Base-by-base conservation (phyloP, 2,888 invertebrate species). In the Amorpha juglandis region DNA sequence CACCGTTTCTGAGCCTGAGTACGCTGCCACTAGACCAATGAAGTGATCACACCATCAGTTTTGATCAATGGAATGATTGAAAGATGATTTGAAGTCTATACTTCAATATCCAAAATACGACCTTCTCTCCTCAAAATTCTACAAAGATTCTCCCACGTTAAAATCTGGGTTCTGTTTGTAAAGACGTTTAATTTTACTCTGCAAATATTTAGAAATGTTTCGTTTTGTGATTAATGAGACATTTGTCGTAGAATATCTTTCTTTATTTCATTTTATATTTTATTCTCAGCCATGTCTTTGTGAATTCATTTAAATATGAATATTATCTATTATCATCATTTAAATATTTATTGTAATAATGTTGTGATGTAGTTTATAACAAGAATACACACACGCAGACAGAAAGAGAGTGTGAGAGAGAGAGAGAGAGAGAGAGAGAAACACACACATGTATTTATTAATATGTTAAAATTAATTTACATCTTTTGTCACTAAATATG, bases 101-200 rank as follows among this genome's bases (percentile, higher is more conserved):
- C n/a, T n/a, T n/a, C n/a, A n/a, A n/a, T n/a, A 27, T 27, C 0
- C n/a, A 48, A 7, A 48, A 7, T 48, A n/a, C 16, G 50, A 8
- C 50, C 6, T 50, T 2, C 6, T 3, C 16, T 19, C 50, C 27
- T 27, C 8, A 50, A 19, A 50, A 50, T 50, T 19, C 50, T 8
- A 50, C 19, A 8, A 50, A 50, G 50, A 50, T 19, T 16, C 9
- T 11, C 1, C 19, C 50, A 19, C 8, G 50, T 19, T 7, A 55
- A 9, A 11, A 38, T 16, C 55, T 55, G 6, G 6, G 11, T n/a
- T 55, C 35, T 55, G 16, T 55, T 55, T 33, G 35, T 55, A 38
- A 38, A 55, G 55, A 38, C 35, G 55, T 38, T 55, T 55, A 55
- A 55, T 55, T 55, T 55, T 55, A 55, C 16, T 55, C 14, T 2